These are phyloP conservation scores for Mechanitis messenoides DNA, from an alignment of 2,888 invertebrate genomes.

Conservation along the genomic window DNA sequence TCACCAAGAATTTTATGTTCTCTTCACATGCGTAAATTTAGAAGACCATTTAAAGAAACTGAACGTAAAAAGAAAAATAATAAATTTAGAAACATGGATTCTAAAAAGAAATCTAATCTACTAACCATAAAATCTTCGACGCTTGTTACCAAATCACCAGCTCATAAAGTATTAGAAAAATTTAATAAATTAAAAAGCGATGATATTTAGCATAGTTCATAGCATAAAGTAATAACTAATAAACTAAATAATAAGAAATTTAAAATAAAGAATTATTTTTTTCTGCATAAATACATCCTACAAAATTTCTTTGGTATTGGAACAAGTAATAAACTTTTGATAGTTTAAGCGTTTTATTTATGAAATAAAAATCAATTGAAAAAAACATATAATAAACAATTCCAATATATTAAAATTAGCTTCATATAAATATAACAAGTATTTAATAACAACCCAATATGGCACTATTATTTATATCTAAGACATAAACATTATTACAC, in stretches of 20 bases:
- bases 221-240: too few relatives aligned
- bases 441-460: background rate
- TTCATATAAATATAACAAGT: background rate
- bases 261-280: too few relatives aligned
- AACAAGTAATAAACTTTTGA: too few relatives aligned
- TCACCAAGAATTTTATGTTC: conserved; percentile 55
- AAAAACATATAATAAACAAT: too few relatives aligned
- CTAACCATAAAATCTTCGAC: conserved; percentile 45
- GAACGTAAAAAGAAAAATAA: conserved; percentile 26
- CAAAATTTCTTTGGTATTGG: too few relatives aligned
- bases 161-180: conserved; percentile 52
- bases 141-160: conserved; percentile 42
- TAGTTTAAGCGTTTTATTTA: background rate
- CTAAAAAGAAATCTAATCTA: conserved; percentile 33
- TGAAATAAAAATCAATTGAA: background rate
- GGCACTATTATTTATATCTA: background rate
- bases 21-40: conserved; percentile 40
- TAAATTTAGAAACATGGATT: conserved; percentile 11
- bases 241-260: too few relatives aligned
- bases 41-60: conserved; percentile 37
- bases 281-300: too few relatives aligned
- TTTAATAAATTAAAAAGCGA: conserved; percentile 49
- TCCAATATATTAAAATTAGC: too few relatives aligned
- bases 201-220: conserved; percentile 29
- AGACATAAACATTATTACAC: too few relatives aligned